These are phyloP conservation scores for Cerceris rybyensis DNA, from an alignment of 2,888 invertebrate species.

Conservation along the genomic window DNA sequence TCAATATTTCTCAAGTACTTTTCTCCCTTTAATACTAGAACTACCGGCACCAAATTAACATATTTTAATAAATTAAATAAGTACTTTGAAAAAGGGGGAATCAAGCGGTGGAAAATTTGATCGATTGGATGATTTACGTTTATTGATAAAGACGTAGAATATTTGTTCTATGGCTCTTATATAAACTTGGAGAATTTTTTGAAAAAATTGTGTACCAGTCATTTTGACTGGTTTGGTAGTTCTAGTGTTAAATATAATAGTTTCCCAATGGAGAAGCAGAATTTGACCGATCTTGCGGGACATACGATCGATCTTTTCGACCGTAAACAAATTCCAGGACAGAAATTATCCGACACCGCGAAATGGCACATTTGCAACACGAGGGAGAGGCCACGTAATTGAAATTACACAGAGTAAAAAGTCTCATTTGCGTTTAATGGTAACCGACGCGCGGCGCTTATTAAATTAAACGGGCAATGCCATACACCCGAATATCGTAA, in stretches of 20 bases:
- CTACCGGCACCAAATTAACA: too few species aligned
- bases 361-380: neutral
- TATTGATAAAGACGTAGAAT: too few species aligned
- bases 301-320: conserved; percentile 30
- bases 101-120: too few species aligned
- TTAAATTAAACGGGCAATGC: neutral
- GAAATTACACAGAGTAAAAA: conserved; percentile 20
- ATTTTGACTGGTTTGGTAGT: too few species aligned
- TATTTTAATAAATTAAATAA: too few species aligned
- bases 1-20: too few species aligned
- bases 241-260: neutral
- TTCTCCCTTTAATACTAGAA: too few species aligned
- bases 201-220: too few species aligned
- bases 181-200: too few species aligned
- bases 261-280: conserved; percentile 47
- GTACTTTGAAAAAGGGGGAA: too few species aligned
- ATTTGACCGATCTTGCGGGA: conserved; percentile 46
- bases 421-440: neutral
- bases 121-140: too few species aligned
- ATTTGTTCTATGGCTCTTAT: too few species aligned
- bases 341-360: neutral
- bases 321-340: conserved; percentile 41
- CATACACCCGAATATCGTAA: neutral
- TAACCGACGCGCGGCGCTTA: neutral
- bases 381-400: conserved; percentile 29